Conservation (phyloP, 2,113 vertebrate species). For the Centropus unirufus region DNA sequence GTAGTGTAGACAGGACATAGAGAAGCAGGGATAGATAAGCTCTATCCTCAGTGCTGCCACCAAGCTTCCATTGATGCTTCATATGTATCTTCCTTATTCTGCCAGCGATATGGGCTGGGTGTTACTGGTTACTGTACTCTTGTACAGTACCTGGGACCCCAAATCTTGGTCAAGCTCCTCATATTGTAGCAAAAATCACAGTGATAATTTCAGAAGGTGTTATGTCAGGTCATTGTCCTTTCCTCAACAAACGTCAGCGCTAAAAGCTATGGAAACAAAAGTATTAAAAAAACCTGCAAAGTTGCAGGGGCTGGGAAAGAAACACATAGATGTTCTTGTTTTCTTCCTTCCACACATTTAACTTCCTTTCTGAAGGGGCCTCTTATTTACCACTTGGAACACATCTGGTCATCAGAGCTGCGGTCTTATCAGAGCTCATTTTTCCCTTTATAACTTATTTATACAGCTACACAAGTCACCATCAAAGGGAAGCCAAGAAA, state of each 20-base stretch:
- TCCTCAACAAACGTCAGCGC: neutral
- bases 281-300: neutral
- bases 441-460: conserved; percentile 12
- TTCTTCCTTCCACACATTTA: neutral
- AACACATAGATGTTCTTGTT: neutral
- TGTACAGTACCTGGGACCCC: neutral
- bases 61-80: neutral
- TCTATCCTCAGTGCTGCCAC: neutral
- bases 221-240: neutral
- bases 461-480: neutral
- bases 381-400: neutral
- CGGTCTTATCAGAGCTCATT: neutral
- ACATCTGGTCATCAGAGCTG: neutral
- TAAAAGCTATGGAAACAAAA: neutral
- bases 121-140: neutral
- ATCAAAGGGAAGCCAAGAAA: conserved; percentile 12
- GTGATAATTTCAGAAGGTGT: neutral
- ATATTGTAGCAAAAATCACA: neutral
- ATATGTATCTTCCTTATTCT: neutral
- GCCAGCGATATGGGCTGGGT: neutral
- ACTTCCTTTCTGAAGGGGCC: neutral
- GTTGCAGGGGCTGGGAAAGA: neutral
- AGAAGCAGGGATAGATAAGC: neutral
- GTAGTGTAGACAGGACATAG: neutral
- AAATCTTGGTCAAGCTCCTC: neutral